These are phyloP conservation scores for Phoxinus dragarum DNA, from an alignment of 2,797 vertebrate genomes.

Conservation along the genomic window DNA sequence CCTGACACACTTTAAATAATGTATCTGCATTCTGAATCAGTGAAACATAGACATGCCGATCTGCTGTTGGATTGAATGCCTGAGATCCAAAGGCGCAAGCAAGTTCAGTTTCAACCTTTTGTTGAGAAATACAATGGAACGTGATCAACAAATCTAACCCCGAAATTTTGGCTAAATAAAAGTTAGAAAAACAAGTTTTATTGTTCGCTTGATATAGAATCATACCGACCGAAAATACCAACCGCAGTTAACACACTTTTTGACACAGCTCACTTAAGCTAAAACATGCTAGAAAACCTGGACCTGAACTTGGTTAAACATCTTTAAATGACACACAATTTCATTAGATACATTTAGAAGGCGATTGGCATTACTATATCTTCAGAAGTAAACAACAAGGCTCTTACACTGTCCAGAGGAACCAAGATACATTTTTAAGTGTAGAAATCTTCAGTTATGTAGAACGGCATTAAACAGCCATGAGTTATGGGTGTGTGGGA, in stretches of 20 bases:
- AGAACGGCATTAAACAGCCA: constrained; percentile 32
- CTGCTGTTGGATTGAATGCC: neutral
- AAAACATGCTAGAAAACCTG: constrained; percentile 1
- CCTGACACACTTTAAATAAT: neutral
- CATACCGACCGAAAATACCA: neutral
- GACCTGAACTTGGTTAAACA: constrained; percentile 1
- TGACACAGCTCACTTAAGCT: neutral
- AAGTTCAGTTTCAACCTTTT: neutral
- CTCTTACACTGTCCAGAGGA: neutral
- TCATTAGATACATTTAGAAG: neutral
- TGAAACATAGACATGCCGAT: neutral
- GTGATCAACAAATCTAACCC: constrained; percentile 9
- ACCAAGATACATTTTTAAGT: neutral
- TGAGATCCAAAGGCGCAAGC: neutral
- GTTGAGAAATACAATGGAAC: constrained; percentile 16
- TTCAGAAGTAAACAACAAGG: constrained; percentile 13
- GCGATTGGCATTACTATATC: neutral
- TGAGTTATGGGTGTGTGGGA: constrained; percentile 63
- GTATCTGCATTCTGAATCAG: neutral
- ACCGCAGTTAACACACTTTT: neutral
- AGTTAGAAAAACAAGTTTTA: constrained; percentile 27
- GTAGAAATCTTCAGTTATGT: constrained; percentile 24
- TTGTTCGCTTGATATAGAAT: neutral
- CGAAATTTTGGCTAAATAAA: neutral
- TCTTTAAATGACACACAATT: neutral